A percentile compares a stretch with the other conserved stretches of the same genome.
These are phyloP conservation scores for Oscheius sp. DNA, from an alignment of 2,888 invertebrate species.

Conservation along the genomic window DNA sequence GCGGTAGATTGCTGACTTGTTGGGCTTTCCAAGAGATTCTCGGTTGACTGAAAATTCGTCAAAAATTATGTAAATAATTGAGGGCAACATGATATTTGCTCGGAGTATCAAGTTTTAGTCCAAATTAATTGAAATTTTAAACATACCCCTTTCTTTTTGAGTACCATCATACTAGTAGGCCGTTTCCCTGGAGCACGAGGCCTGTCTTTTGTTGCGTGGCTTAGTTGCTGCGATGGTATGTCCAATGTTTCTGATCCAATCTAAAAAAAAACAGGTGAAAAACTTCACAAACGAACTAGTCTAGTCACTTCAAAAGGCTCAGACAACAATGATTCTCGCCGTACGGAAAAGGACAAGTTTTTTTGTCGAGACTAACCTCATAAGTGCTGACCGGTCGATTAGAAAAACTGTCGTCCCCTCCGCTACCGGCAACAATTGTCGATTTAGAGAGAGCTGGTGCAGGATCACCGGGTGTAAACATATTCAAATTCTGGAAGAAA, in stretches of 20 bases:
- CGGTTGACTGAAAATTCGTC: constrained; percentile 25
- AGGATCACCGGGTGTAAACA: constrained; percentile 33
- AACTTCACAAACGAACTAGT: background rate
- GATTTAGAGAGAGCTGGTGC: constrained; percentile 32
- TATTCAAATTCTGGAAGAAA: constrained; percentile 18
- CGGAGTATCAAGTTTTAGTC: background rate
- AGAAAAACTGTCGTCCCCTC: background rate
- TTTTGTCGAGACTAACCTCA: constrained; percentile 11
- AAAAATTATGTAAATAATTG: background rate
- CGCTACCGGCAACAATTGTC: constrained; percentile 31
- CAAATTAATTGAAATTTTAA: background rate
- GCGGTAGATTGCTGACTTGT: background rate
- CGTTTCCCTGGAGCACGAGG: constrained; percentile 51
- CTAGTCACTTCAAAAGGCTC: constrained; percentile 7
- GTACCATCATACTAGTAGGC: constrained; percentile 55
- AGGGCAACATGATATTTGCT: background rate
- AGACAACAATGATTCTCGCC: constrained; percentile 3
- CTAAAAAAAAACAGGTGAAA: background rate
- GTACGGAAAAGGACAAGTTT: background rate
- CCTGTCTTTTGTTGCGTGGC: constrained; percentile 49
- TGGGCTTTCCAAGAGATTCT: constrained; percentile 27
- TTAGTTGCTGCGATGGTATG: constrained; percentile 14
- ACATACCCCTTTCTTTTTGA: constrained; percentile 33
- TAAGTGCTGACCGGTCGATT: constrained; percentile 31
- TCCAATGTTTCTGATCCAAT: constrained; percentile 3